A percentile compares a stretch with the other conserved stretches of the same genome.
Evolutionary conservation across 1,140 invertebrate species (phyloP).

Genomic region (Nephila pilipes): DNA sequence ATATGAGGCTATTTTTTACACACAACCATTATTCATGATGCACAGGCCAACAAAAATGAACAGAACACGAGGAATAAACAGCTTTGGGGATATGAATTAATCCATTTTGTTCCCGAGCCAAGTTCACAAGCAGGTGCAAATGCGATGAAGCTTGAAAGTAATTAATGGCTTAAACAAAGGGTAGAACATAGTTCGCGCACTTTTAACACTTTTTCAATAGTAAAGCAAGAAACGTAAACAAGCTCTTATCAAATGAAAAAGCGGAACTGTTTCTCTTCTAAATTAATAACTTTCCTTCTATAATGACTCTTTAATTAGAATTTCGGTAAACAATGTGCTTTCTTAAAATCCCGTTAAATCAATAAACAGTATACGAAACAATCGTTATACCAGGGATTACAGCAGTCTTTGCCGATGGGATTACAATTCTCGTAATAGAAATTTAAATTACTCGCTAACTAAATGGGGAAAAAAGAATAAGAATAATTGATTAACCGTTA

Average conservation of each 20-base stretch:
- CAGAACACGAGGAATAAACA: background rate
- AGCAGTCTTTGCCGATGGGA: background rate
- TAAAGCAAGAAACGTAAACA: background rate
- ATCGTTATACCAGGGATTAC: conserved; percentile 8
- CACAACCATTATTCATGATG: no score
- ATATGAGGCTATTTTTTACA: no score
- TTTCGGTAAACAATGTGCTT: background rate
- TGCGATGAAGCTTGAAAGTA: background rate
- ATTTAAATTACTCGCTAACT: conserved; percentile 36
- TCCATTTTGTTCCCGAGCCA: background rate
- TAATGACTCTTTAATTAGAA: conserved; percentile 36
- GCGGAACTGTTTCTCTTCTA: background rate
- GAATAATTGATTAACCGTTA: conserved; percentile 16
- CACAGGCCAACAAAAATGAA: background rate
- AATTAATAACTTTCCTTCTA: conserved; percentile 36
- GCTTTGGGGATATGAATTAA: background rate
- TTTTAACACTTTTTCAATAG: background rate
- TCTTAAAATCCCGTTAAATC: conserved; percentile 30
- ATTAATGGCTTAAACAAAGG: background rate
- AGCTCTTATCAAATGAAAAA: background rate
- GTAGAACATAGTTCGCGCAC: background rate
- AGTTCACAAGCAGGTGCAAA: background rate
- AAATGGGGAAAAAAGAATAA: background rate
- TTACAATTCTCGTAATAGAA: conserved; percentile 9
- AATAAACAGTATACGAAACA: conserved; percentile 30